Evolutionary conservation across 2,113 vertebrate genomes (phyloP).

Genomic region (Nycticryphes semicollaris): DNA sequence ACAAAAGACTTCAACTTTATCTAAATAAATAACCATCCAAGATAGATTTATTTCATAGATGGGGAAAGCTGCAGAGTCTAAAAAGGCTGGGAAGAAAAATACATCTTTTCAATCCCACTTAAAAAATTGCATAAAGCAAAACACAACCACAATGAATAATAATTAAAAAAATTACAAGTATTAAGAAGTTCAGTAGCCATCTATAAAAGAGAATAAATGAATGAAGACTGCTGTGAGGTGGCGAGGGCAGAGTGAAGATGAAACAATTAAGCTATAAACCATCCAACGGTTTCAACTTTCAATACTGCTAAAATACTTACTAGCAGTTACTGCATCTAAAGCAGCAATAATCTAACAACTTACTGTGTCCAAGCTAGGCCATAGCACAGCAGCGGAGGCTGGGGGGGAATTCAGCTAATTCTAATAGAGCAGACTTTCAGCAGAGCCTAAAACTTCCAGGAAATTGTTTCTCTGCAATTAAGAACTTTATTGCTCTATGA

Average conservation of each 20-base stretch:
- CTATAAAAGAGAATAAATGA: background rate
- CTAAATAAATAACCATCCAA: background rate
- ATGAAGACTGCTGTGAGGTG: background rate
- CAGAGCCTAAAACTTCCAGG: background rate
- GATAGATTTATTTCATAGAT: background rate
- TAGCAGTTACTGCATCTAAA: background rate
- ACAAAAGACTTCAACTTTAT: background rate
- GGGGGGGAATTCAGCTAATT: background rate
- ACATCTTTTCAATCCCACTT: background rate
- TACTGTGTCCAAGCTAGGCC: background rate
- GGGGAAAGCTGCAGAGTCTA: background rate
- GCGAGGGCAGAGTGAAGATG: background rate
- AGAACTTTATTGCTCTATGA: background rate
- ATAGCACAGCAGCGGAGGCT: background rate
- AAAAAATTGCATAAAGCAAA: background rate
- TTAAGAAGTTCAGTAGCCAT: background rate
- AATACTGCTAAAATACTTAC: background rate
- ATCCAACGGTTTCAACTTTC: background rate
- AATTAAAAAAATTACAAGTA: background rate
- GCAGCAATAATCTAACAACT: background rate
- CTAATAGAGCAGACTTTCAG: background rate
- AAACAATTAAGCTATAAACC: background rate
- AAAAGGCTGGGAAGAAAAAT: background rate
- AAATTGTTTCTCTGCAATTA: background rate
- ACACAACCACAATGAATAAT: background rate